phyloP scores from a whole-genome alignment of 2,797 vertebrate species.

The Sciaenops ocellatus region DNA sequence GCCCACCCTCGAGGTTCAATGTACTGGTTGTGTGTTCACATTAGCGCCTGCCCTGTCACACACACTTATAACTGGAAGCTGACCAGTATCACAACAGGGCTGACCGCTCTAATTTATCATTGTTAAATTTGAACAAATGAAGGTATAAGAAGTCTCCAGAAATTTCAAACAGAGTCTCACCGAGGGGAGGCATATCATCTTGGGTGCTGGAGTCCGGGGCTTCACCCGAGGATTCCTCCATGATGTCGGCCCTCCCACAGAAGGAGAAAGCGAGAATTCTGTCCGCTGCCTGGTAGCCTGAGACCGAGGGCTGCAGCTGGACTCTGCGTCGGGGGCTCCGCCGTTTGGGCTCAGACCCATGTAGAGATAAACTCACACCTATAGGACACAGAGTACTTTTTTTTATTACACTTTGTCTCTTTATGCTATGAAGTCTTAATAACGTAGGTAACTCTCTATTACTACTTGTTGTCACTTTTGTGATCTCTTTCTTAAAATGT shows the following conservation, averaged over 20 bases:
- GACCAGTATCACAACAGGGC: neutral
- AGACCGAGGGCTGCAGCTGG: slow-evolving; percentile 80
- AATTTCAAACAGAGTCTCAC: slow-evolving; percentile 73
- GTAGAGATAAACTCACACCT: slow-evolving; percentile 94
- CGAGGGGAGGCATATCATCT: slow-evolving; percentile 86
- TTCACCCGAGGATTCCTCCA: slow-evolving; percentile 91
- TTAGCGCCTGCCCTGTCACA: neutral
- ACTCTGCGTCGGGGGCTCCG: slow-evolving; percentile 87
- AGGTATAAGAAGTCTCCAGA: neutral
- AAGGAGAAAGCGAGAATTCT: slow-evolving; percentile 83
- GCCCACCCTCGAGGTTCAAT: neutral
- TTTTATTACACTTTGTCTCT: neutral
- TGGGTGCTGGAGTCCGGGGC: slow-evolving; percentile 80
- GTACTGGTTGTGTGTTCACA: neutral
- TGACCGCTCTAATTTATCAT: neutral
- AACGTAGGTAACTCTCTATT: neutral
- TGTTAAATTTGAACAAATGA: neutral
- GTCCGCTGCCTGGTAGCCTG: slow-evolving; percentile 81
- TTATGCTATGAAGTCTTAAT: neutral
- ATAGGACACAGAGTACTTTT: slow-evolving; percentile 41
- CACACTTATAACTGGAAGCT: neutral
- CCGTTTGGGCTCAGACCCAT: slow-evolving; percentile 91
- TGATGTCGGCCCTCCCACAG: slow-evolving; percentile 84
- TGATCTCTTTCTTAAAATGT: neutral
- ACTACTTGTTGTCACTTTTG: neutral